These are phyloP conservation scores for Gavia stellata DNA, from an alignment of 2,113 vertebrate species.

Conservation along the genomic window DNA sequence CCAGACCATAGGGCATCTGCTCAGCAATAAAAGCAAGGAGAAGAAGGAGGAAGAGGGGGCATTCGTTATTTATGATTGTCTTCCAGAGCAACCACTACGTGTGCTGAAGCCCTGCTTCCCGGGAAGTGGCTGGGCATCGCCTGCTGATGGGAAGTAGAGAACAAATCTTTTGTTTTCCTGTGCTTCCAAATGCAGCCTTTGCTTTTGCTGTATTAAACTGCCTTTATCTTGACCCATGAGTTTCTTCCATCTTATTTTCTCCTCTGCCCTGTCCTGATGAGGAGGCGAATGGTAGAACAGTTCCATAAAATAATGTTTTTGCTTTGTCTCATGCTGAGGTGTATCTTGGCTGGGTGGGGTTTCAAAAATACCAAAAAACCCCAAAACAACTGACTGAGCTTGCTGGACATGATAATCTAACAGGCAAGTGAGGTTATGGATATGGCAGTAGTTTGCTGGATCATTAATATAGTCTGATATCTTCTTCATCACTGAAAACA, in stretches of 20 bases:
- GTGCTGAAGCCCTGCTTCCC: not conserved
- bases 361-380: not conserved
- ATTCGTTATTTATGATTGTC: not conserved
- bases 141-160: not conserved
- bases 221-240: not conserved
- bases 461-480: not conserved
- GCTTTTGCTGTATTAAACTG: not conserved
- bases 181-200: fast-evolving
- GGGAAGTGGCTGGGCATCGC: not conserved
- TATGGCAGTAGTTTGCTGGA: not conserved
- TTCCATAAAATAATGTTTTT: not conserved
- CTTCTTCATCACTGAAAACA: not conserved
- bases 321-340: fast-evolving
- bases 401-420: not conserved
- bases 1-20: not conserved
- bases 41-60: no score
- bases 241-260: no score
- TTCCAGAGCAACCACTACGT: fast-evolving
- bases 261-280: not conserved
- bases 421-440: fast-evolving
- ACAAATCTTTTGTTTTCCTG: not conserved
- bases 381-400: not conserved
- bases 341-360: not conserved
- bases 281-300: not conserved
- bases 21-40: not conserved